Evolutionary conservation across 2,797 vertebrate species (phyloP).

Genomic region (Sebastes matsubarae): DNA sequence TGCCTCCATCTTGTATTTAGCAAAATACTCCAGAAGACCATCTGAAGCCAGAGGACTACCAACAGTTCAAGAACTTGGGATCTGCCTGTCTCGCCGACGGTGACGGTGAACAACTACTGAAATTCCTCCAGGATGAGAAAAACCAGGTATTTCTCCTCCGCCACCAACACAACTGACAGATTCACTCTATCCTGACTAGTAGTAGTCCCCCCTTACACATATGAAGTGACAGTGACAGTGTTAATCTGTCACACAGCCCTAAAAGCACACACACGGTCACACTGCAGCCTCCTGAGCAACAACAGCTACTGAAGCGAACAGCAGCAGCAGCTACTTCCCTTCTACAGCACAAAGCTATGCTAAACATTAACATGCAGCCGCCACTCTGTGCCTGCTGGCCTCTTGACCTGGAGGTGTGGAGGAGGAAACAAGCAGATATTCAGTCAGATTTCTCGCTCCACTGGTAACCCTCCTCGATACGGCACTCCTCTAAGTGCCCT

Average conservation of each 20-base stretch:
- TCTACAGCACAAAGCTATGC: not conserved
- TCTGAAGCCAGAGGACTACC: slow-evolving; percentile 89
- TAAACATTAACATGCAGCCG: slow-evolving; percentile 58
- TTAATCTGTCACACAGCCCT: slow-evolving; percentile 45
- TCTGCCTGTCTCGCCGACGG: slow-evolving; percentile 86
- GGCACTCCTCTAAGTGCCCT: slow-evolving; percentile 73
- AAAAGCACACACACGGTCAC: slow-evolving; percentile 16
- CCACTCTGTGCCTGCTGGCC: slow-evolving; percentile 44
- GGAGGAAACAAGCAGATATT: slow-evolving; percentile 62
- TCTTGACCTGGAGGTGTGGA: slow-evolving; percentile 70
- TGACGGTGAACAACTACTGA: slow-evolving; percentile 80
- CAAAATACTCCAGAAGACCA: slow-evolving; percentile 85
- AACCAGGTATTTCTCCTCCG: slow-evolving; percentile 84
- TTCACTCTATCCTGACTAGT: not conserved
- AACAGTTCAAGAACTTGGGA: slow-evolving; percentile 85
- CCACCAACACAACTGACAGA: not conserved
- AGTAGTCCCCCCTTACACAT: not conserved
- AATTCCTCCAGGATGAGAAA: slow-evolving; percentile 87
- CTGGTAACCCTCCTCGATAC: slow-evolving; percentile 61
- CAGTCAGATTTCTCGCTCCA: slow-evolving; percentile 78
- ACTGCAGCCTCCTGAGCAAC: slow-evolving; percentile 33
- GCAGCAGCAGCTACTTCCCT: slow-evolving; percentile 23
- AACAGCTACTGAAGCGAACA: slow-evolving; percentile 36
- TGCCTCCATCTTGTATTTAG: slow-evolving; percentile 44
- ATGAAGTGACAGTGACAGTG: slow-evolving; percentile 19